Conservation (phyloP, 2,888 invertebrate genomes). For the Resseliella maxima region DNA sequence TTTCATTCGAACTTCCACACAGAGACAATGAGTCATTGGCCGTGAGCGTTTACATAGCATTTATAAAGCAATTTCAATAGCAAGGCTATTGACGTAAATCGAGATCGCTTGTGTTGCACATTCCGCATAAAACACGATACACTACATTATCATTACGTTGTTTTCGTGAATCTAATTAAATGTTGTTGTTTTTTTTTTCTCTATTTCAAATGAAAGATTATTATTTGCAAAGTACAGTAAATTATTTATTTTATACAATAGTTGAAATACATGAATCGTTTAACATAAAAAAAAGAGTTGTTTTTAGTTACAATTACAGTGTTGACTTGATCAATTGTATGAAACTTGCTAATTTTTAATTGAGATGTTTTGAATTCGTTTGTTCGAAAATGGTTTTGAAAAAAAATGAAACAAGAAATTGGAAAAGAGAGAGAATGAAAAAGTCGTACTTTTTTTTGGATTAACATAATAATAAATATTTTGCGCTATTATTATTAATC, state of each 20-base stretch:
- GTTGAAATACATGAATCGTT: neutral
- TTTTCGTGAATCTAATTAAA: conserved; percentile 1
- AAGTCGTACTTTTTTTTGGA: too few relatives aligned
- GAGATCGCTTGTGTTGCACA: neutral
- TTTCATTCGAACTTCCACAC: too few relatives aligned
- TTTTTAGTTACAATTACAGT: neutral
- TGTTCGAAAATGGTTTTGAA: too few relatives aligned
- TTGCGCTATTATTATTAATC: too few relatives aligned
- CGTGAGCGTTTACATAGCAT: neutral
- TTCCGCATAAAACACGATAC: neutral
- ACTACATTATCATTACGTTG: neutral
- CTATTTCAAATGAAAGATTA: conserved; percentile 21
- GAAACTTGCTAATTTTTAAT: too few relatives aligned
- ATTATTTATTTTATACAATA: conserved; percentile 18
- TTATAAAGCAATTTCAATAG: neutral
- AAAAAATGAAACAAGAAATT: too few relatives aligned
- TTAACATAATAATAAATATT: too few relatives aligned
- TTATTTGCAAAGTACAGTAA: neutral
- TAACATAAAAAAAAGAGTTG: neutral
- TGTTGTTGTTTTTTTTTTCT: too few relatives aligned
- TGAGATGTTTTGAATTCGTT: too few relatives aligned
- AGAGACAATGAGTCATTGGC: neutral
- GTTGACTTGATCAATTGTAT: too few relatives aligned
- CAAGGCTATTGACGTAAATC: neutral
- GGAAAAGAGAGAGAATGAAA: too few relatives aligned